Evolutionary conservation across 1,140 invertebrate genomes (phyloP), one percentile per base, ranked within the genome.

Genomic region (Magallana ariakensis): DNA sequence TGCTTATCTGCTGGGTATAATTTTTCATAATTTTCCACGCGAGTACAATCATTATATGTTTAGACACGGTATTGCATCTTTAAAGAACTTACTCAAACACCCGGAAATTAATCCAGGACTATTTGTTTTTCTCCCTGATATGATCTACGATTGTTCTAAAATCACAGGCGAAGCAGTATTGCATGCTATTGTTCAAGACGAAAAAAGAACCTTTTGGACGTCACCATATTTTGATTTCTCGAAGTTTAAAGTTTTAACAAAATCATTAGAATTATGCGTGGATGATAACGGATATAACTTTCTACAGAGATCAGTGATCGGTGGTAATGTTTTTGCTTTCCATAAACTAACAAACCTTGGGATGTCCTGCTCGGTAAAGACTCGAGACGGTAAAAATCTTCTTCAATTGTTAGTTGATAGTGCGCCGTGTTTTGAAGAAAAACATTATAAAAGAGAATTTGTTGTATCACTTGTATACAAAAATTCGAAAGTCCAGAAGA

Each of bases 391-490:
- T 22, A 70, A 0, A 22, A 70, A 70, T 22, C 26, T 70, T 6
- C 9, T 70, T 22, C n/a, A 70, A 19, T 11, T 70, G 62, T 10
- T 70, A 10, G 62, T 70, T 11, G 62, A 70, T 22, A 70, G 10
- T 11, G 62, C 62, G 8, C 62, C 62, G 0, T 11, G 19, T 9
- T 22, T 70, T 70, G 58, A 10, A 60, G 5, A 60, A 46, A 46
- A 46, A 46, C 0, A 2, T 5, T 4, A 46, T 4, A 46, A 0
- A 46, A 46, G 33, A 46, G 5, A 46, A 46, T 3, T 46, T 2
- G 33, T 2, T 0, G 0, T 46, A 1, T 2, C 5, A 4, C 2
- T 46, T 46, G 2, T 1, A 0, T 0, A 46, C 5, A 3, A 46
- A 46, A 46, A 2, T 46, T 2, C 3, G 5, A 7, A 60, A 13